Percentiles rank a stretch among this genome's conserved stretches.
Evolutionary conservation across 1,140 invertebrate species (phyloP).

Genomic region (Amyelois transitella): DNA sequence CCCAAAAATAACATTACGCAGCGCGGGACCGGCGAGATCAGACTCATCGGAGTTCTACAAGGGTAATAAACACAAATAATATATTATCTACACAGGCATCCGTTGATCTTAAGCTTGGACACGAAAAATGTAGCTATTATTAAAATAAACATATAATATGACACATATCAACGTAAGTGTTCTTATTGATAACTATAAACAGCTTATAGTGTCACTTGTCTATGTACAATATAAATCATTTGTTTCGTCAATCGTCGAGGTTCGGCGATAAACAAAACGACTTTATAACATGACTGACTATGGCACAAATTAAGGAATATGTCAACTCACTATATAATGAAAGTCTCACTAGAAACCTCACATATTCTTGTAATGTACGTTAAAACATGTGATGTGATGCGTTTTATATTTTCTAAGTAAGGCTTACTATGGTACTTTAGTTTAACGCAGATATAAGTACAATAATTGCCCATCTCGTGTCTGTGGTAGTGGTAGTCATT

Average conservation of each 20-base stretch:
- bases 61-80: not conserved
- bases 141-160: not conserved
- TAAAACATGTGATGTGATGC: too few species aligned
- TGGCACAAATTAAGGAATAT: conserved; percentile 39
- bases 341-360: not conserved
- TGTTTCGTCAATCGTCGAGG: not conserved
- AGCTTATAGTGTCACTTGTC: not conserved
- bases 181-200: conserved; percentile 1
- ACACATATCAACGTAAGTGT: not conserved
- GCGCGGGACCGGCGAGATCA: conserved; percentile 38
- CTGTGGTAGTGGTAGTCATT: too few species aligned
- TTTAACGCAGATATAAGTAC: too few species aligned
- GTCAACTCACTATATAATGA: conserved; percentile 6
- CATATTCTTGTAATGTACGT: not conserved
- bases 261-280: not conserved
- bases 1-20: conserved; percentile 41
- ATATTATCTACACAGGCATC: not conserved
- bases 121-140: not conserved
- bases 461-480: too few species aligned
- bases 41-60: conserved; percentile 28
- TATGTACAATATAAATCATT: not conserved
- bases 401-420: too few species aligned
- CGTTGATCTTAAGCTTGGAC: not conserved
- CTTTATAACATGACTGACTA: conserved; percentile 15
- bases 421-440: too few species aligned